These are phyloP conservation scores for Orientallactaga sibirica DNA, from an alignment of 2,797 vertebrate genomes.

Conservation along the genomic window DNA sequence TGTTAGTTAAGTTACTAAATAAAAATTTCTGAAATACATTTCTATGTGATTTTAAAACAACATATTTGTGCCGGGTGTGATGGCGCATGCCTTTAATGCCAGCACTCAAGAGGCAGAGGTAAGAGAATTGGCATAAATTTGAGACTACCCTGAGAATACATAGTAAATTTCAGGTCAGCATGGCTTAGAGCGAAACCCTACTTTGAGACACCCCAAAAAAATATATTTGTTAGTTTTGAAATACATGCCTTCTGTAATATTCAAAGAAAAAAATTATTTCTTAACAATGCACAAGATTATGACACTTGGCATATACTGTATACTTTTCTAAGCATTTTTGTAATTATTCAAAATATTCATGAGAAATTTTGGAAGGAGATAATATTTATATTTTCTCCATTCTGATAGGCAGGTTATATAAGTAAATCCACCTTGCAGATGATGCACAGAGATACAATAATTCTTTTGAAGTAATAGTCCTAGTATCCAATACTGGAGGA, in stretches of 20 bases:
- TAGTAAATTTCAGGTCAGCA: no score
- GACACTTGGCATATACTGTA: background rate
- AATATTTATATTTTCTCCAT: background rate
- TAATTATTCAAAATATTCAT: background rate
- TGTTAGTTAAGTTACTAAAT: background rate
- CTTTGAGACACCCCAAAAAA: background rate
- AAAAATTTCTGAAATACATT: background rate
- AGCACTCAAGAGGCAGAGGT: no score
- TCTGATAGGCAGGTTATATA: background rate
- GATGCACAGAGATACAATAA: background rate
- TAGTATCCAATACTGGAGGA: background rate
- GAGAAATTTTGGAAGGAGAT: background rate
- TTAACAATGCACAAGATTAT: background rate
- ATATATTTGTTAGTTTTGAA: background rate
- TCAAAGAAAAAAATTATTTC: background rate
- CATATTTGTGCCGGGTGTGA: background rate
- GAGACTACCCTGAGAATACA: no score
- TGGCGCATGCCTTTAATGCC: no score
- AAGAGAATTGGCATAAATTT: background rate
- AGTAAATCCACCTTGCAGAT: background rate
- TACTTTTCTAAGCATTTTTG: background rate
- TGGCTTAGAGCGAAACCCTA: no score
- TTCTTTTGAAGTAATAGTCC: background rate
- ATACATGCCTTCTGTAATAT: background rate
- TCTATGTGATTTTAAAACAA: background rate